phyloP scores from a whole-genome alignment of 2,888 invertebrate species.

The Eupsilia transversa region DNA sequence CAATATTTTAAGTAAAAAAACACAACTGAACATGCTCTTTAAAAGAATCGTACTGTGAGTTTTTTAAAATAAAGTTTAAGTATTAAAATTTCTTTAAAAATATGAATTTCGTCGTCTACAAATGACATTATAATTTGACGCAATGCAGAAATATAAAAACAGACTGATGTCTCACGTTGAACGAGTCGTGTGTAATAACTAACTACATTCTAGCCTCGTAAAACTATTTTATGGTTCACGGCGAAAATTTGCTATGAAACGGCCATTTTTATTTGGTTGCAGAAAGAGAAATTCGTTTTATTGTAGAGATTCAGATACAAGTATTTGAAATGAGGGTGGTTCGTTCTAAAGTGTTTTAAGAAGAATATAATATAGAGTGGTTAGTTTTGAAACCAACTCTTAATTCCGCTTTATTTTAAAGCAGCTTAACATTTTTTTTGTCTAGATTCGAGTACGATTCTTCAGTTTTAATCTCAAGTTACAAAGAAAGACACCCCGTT shows the following conservation, averaged over 20 bases:
- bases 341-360: background rate
- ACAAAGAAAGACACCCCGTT: background rate
- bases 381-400: background rate
- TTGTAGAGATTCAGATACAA: conserved; percentile 30
- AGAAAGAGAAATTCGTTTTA: conserved; percentile 36
- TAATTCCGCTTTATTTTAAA: background rate
- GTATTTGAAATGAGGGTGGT: conserved; percentile 17
- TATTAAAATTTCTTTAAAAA: background rate
- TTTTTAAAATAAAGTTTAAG: background rate
- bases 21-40: background rate
- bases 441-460: background rate
- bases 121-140: conserved; percentile 64
- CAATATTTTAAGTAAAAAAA: background rate
- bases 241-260: conserved; percentile 77
- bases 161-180: conserved; percentile 49
- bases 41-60: background rate
- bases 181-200: conserved; percentile 74
- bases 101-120: background rate
- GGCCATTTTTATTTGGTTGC: conserved; percentile 73
- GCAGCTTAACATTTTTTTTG: background rate
- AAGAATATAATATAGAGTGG: background rate
- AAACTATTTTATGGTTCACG: conserved; percentile 81
- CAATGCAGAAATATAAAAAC: conserved; percentile 73
- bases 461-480: background rate
- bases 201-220: conserved; percentile 80